Base-by-base conservation (phyloP, 2,113 vertebrate species). In the Enhydra lutris region DNA sequence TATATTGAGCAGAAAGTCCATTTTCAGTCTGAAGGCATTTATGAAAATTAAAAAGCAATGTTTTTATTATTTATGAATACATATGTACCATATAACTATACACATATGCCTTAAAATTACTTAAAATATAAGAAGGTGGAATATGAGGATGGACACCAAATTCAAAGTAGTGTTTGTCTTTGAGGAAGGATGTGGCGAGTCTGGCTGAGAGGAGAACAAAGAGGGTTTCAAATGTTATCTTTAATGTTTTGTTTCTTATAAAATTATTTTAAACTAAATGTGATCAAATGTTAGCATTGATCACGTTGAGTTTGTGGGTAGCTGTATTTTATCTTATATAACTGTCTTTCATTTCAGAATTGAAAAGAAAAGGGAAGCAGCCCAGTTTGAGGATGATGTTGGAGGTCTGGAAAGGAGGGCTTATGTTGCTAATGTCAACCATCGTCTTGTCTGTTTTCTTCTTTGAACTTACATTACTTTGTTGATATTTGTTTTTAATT, bases 291-390 rank as follows among this genome's bases (percentile, higher is more conserved):
- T 31, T 87, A 76, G 26, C 29, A 63, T 7, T 78, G 73, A 69
- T 50, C 0, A 4, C n/a, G 12, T 17, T 1, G 17, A 71, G 24
- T 83, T 34, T 1, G 9, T 31, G 15, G 0, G 10, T 29, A 1
- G 34, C 76, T 52, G 13, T 57, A 26, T 13, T 26, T 71, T 42
- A 31, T 29, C 14, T 45, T 83, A 23, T 3, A 65, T 47, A 42
- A 31, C 9, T 4, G 11, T 45, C 23, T 97, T 89, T 89, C 78
- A 50, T 50, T 82, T 84, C 34, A 85, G 13, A 89, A 29, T 61
- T 92, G 42, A 45, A 92, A 83, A 45, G 8, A 1, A 85, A 57
- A 85, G 2, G 61, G 3, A 10, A 13, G 26, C 11, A 65, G 6
- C 23, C 14, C 18, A n/a, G 29, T 63, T 42, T 69, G 92, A 71